A percentile compares a stretch with the other conserved stretches of the same genome.
These are phyloP conservation scores for Acyrthosiphon pisum DNA, from an alignment of 1,140 invertebrate species.

Conservation along the genomic window DNA sequence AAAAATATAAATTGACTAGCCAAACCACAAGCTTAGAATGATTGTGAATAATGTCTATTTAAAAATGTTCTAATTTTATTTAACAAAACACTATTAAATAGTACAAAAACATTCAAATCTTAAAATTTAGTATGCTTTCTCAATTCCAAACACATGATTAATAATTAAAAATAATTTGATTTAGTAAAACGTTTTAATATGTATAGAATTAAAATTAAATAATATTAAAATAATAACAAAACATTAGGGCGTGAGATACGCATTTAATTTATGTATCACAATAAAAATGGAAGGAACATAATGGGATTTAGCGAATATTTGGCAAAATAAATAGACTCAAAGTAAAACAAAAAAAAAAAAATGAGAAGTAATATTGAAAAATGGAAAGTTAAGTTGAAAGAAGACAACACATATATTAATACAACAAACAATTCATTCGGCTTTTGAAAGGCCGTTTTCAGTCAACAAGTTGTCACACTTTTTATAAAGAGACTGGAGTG, in stretches of 20 bases:
- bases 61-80: constrained; percentile 16
- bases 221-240: constrained; percentile 42
- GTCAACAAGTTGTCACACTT: constrained; percentile 23
- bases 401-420: constrained; percentile 21
- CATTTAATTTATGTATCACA: constrained; percentile 51
- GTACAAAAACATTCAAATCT: constrained; percentile 35
- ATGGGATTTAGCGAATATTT: constrained; percentile 32
- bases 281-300: constrained; percentile 55
- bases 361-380: constrained; percentile 34
- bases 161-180: constrained; percentile 8
- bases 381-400: constrained; percentile 31
- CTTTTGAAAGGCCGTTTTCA: constrained; percentile 47
- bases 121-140: constrained; percentile 5
- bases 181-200: not conserved
- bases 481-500: constrained; percentile 76
- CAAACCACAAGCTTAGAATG: constrained; percentile 15
- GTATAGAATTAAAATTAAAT: constrained; percentile 20
- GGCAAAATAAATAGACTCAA: constrained; percentile 38
- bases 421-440: constrained; percentile 35
- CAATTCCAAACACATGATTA: constrained; percentile 10
- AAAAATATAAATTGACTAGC: constrained; percentile 27
- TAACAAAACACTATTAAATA: constrained; percentile 32
- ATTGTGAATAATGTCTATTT: constrained; percentile 33
- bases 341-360: not conserved
- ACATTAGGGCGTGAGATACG: not conserved